Conservation (phyloP, 1,140 invertebrate species). For the Tetramorium parvispinum region DNA sequence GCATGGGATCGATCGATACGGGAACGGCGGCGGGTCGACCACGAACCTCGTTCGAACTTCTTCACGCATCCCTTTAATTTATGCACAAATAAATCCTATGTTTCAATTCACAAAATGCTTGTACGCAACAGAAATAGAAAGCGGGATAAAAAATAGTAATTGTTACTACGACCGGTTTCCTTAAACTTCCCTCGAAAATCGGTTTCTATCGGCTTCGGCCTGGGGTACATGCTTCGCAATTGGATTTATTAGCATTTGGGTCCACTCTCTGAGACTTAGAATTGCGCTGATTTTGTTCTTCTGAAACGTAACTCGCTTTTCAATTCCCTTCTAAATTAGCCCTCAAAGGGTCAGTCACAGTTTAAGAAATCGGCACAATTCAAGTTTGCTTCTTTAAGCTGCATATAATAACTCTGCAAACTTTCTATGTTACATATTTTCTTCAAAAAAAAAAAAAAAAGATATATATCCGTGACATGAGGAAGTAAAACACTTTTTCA, state of each 20-base stretch:
- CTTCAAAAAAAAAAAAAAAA: background rate
- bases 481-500: background rate
- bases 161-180: background rate
- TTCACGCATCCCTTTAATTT: background rate
- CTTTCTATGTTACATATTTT: background rate
- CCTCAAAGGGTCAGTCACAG: no score
- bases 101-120: background rate
- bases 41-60: background rate
- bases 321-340: no score
- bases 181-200: background rate
- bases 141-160: background rate
- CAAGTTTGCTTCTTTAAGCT: background rate
- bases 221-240: background rate
- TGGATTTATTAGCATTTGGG: background rate
- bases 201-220: background rate
- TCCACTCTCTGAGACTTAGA: no score
- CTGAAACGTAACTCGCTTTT: background rate
- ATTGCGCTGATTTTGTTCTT: background rate
- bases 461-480: background rate
- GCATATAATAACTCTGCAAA: background rate
- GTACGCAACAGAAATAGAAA: background rate
- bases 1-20: slow-evolving; percentile 40
- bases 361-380: background rate
- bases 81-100: background rate
- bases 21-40: background rate